Base-by-base conservation (phyloP, 2,113 vertebrate species). In the Ophiodon elongatus region DNA sequence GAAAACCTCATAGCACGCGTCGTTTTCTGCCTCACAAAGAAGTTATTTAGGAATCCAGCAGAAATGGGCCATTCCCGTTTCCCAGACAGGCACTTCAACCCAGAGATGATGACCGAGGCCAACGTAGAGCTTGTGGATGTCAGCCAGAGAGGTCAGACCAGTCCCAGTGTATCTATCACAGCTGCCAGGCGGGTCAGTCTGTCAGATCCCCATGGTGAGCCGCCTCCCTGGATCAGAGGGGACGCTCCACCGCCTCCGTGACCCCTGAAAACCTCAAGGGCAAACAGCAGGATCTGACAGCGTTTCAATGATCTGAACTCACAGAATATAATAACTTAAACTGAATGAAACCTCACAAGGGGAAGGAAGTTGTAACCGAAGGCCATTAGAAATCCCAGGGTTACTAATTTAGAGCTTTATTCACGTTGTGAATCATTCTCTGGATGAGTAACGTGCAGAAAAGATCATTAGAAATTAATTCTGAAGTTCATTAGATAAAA, bases 81-180 rank as follows among this genome's bases (percentile, higher is more conserved):
- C 87, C 84, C 88, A 82, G 63, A 85, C 80, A 80, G 78, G 59
- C 87, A 65, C 82, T 47, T 78, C 72, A 56, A 45, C 82, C 43
- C 23, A 15, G 79, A 84, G 85, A 76, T 41, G 87, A 79, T 72
- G 89, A 85, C 73, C 23, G 15, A 54, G 63, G 85, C 81, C 89
- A 64, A 63, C 66, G 25, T 39, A 13, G 79, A 86, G 86, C 80
- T 17, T 5, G 80, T 81, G 83, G 83, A 89, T 82, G 92, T 93
- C 90, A 90, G 85, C 92, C 89, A 87, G 88, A 70, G 83, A 85
- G 90, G 88, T 92, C 89, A 59, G 8, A 35, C 31, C 63, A 64
- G 89, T 91, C 92, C 92, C 89, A 68, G 75, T 68, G 92, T 91
- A 90, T 93, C 90, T 88, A 91, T 93, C 93, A 93, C 68, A 75